phyloP scores from a whole-genome alignment of 2,797 vertebrate genomes.

The Mormyrus proboscirostris region DNA sequence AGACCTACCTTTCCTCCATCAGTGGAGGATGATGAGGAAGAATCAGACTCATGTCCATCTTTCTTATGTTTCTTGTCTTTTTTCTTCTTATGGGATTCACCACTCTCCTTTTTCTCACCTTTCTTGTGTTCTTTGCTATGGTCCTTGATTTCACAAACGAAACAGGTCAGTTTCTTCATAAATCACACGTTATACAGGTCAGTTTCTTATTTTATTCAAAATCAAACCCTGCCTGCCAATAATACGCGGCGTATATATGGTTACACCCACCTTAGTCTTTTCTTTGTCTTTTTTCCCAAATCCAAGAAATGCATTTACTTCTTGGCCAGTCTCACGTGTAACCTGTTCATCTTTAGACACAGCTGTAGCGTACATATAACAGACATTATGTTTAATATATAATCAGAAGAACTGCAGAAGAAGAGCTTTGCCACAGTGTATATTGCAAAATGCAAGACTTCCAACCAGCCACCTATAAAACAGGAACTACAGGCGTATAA shows the following conservation, averaged over 20 bases:
- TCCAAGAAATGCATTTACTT: constrained; percentile 3
- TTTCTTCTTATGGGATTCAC: background rate
- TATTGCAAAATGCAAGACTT: background rate
- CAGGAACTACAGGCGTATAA: background rate
- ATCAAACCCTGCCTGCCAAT: background rate
- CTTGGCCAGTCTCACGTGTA: background rate
- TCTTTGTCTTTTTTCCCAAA: constrained; percentile 3
- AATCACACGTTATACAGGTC: background rate
- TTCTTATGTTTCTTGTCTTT: background rate
- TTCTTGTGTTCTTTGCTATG: constrained; percentile 2
- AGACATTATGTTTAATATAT: background rate
- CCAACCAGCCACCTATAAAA: background rate
- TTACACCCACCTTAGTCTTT: background rate
- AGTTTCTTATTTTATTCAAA: background rate
- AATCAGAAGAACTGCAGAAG: background rate
- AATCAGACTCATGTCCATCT: background rate
- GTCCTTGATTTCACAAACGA: background rate
- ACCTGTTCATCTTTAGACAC: background rate
- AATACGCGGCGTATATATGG: background rate
- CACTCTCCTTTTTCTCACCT: background rate
- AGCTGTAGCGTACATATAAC: background rate
- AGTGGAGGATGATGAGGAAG: background rate
- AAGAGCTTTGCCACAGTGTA: background rate
- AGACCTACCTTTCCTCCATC: background rate
- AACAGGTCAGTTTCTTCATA: background rate